Evolutionary conservation across 64 coral and sea anemone genomes (phyloP).

Genomic region (Pocillopora verrucosa): DNA sequence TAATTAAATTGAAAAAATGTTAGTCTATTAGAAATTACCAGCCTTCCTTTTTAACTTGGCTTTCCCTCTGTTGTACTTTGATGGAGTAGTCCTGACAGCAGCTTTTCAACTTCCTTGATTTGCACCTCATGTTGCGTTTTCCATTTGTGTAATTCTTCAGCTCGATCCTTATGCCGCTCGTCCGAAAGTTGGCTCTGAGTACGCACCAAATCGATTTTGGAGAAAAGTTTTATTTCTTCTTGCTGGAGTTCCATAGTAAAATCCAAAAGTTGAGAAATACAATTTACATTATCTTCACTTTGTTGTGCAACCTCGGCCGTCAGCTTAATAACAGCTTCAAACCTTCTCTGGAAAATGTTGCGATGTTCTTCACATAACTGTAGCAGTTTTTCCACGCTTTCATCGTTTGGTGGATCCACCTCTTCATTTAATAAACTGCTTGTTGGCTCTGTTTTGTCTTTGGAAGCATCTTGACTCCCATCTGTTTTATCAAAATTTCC

Average conservation of each 20-base stretch:
- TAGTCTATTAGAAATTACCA: too few relatives aligned
- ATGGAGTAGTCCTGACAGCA: slow-evolving; percentile 26
- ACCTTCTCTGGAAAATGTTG: slow-evolving; percentile 21
- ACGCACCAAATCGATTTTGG: slow-evolving; percentile 45
- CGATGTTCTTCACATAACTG: slow-evolving; percentile 46
- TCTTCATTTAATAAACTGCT: neutral
- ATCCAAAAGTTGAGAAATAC: slow-evolving; percentile 42
- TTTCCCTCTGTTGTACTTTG: neutral
- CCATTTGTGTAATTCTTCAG: slow-evolving; percentile 28
- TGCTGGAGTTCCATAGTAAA: slow-evolving; percentile 49
- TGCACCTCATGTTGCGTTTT: neutral
- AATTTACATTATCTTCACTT: slow-evolving; percentile 44
- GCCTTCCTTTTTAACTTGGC: too few relatives aligned
- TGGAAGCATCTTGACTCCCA: neutral
- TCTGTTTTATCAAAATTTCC: neutral
- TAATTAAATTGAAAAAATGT: too few relatives aligned
- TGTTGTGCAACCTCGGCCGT: slow-evolving; percentile 59
- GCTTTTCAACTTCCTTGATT: slow-evolving; percentile 8
- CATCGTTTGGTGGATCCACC: neutral
- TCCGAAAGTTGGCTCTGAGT: neutral
- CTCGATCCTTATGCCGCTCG: neutral
- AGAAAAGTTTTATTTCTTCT: slow-evolving; percentile 44
- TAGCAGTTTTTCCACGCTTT: neutral
- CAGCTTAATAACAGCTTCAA: slow-evolving; percentile 42
- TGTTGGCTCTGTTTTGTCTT: neutral